Conservation (phyloP, 2,888 invertebrate species). For the Noctua janthe region DNA sequence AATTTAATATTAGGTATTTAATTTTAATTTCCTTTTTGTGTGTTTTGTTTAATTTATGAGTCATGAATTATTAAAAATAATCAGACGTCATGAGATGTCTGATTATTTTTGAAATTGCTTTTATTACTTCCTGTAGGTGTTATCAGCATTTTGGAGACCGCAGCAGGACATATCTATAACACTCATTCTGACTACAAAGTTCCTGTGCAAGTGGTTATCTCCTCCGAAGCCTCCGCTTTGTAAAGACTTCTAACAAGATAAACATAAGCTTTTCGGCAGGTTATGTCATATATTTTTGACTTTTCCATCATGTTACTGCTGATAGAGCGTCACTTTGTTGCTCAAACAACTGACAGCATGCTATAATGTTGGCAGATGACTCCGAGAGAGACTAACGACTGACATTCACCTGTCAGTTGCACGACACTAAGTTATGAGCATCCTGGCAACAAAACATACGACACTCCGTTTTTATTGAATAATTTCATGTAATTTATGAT, state of each 20-base stretch:
- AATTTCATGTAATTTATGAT: constrained; percentile 21
- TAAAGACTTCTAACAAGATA: neutral
- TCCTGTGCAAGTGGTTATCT: neutral
- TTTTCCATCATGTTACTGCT: neutral
- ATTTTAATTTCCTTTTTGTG: neutral
- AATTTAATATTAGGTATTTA: neutral
- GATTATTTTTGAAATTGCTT: neutral
- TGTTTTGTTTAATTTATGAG: neutral
- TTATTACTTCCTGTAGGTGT: neutral
- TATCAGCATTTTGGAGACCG: neutral
- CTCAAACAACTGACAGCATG: constrained; percentile 2
- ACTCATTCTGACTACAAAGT: neutral
- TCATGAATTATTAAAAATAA: neutral
- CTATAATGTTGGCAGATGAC: constrained; percentile 17
- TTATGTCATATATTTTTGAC: neutral
- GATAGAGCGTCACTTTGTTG: neutral
- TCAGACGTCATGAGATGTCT: neutral
- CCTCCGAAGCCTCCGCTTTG: neutral
- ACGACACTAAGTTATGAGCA: constrained; percentile 15
- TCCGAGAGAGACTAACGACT: constrained; percentile 2
- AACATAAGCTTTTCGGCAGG: neutral
- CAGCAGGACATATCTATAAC: no score
- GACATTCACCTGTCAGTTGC: constrained; percentile 35
- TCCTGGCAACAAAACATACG: constrained; percentile 43
- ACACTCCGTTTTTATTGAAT: constrained; percentile 16